These are phyloP conservation scores for Trissolcus basalis DNA, from an alignment of 1,140 invertebrate species.

Conservation along the genomic window DNA sequence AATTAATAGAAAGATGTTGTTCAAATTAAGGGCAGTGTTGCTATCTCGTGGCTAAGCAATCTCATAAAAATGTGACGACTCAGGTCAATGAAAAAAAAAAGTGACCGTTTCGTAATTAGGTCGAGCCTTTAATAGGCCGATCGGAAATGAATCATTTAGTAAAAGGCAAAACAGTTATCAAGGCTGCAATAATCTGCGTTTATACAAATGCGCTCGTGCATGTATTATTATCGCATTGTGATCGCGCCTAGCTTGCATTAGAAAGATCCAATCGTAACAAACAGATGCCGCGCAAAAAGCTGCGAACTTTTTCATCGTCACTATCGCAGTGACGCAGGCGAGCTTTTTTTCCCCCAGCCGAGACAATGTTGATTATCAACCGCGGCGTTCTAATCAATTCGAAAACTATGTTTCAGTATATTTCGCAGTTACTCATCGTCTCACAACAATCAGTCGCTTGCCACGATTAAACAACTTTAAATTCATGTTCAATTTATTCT, in stretches of 20 bases:
- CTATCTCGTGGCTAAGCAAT: not conserved
- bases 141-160: constrained; percentile 63
- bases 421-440: too few species aligned
- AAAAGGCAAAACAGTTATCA: constrained; percentile 64
- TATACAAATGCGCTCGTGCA: constrained; percentile 23
- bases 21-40: constrained; percentile 14
- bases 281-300: constrained; percentile 29
- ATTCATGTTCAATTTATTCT: too few species aligned
- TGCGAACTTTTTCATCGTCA: constrained; percentile 41
- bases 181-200: constrained; percentile 57
- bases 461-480: too few species aligned
- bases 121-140: constrained; percentile 67
- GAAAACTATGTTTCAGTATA: constrained; percentile 3
- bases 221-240: constrained; percentile 1
- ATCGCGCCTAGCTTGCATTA: not conserved
- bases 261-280: constrained; percentile 50
- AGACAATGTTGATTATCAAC: constrained; percentile 55
- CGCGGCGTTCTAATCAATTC: constrained; percentile 30
- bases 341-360: constrained; percentile 24
- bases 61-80: constrained; percentile 12
- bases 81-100: constrained; percentile 54
- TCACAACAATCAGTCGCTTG: not conserved
- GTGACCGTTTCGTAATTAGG: constrained; percentile 65
- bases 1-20: too few species aligned
- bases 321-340: constrained; percentile 44